Base-by-base conservation (phyloP, 2,888 invertebrate genomes). In the Anoncus sp. region DNA sequence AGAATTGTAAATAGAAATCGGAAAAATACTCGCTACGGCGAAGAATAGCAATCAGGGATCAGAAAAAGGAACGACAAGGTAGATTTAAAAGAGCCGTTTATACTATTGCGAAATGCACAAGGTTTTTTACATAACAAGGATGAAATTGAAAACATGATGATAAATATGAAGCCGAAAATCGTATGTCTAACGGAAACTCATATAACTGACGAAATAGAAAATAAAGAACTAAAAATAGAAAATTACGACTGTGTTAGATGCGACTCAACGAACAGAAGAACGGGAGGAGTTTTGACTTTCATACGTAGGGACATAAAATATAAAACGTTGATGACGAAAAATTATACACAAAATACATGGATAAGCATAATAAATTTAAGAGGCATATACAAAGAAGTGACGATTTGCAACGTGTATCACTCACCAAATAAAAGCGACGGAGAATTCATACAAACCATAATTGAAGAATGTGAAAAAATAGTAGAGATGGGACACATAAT, bases 1-100 rank as follows among this genome's bases (percentile, higher is more conserved):
- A 66, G 59, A 66, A 43, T 73, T 35, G 2, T 73, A 10, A 57
- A 66, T 24, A 73, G 53, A 45, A 53, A 65, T 18, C 51, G 24
- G 18, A 66, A 47, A 45, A 71, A 71, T 24, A 59, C 24, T 20
- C 12, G n/a, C n/a, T 40, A 55, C 40, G 24, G 45, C 12, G 27
- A 7, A 12, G 43, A 31, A 27, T 66, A 31, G 47, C 55, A 63
- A 73, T 47, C 12, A 49, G 16, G n/a, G n/a, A n/a, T n/a, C n/a
- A n/a, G n/a, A n/a, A n/a, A n/a, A n/a, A n/a, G n/a, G n/a, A n/a
- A n/a, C n/a, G n/a, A n/a, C n/a, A n/a, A n/a, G n/a, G n/a, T n/a
- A n/a, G n/a, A 20, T 24, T 4, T 35, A 35, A 14, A 14, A 31
- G 7, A 20, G 20, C 5, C 43, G 10, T 43, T 43, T 43, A 43